Percentiles rank a stretch among this genome's conserved stretches.
Evolutionary conservation across 2,797 vertebrate species (phyloP).

Genomic region (Galaxias olidus): DNA sequence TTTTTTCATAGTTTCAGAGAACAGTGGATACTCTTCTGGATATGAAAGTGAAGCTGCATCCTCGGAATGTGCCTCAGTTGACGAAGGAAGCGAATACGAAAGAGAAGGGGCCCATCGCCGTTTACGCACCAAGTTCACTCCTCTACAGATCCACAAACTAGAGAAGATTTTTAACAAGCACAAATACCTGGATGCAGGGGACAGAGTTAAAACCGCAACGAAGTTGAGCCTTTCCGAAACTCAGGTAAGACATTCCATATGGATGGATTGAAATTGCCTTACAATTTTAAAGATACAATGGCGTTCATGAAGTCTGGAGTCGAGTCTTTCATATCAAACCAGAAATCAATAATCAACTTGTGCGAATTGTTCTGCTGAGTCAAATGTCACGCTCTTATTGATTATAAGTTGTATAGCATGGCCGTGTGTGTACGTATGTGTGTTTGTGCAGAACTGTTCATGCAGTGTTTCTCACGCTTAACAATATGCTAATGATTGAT

Average conservation of each 20-base stretch:
- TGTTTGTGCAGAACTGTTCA: too few relatives aligned
- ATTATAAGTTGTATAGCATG: too few relatives aligned
- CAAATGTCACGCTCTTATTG: too few relatives aligned
- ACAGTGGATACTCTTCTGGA: constrained; percentile 70
- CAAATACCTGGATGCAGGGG: constrained; percentile 80
- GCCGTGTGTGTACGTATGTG: too few relatives aligned
- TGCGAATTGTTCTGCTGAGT: too few relatives aligned
- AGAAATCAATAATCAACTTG: too few relatives aligned
- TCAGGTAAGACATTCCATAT: constrained; percentile 69
- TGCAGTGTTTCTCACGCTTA: background rate
- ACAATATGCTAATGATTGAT: background rate
- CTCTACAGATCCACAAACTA: constrained; percentile 82
- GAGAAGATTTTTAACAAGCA: constrained; percentile 83
- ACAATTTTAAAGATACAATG: too few relatives aligned
- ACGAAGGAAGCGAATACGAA: constrained; percentile 51
- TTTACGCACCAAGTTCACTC: constrained; percentile 81
- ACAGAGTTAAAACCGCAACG: constrained; percentile 77
- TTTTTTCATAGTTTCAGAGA: constrained; percentile 61
- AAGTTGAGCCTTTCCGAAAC: constrained; percentile 83
- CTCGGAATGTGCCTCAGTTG: constrained; percentile 58
- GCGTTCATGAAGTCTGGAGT: too few relatives aligned
- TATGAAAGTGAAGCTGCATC: constrained; percentile 74
- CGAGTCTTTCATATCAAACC: too few relatives aligned
- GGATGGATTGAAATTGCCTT: too few relatives aligned
- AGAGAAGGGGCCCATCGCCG: constrained; percentile 66